Percentiles rank a stretch among this genome's conserved stretches.
phyloP scores from a whole-genome alignment of 1,140 invertebrate genomes.

The Plodia interpunctella region DNA sequence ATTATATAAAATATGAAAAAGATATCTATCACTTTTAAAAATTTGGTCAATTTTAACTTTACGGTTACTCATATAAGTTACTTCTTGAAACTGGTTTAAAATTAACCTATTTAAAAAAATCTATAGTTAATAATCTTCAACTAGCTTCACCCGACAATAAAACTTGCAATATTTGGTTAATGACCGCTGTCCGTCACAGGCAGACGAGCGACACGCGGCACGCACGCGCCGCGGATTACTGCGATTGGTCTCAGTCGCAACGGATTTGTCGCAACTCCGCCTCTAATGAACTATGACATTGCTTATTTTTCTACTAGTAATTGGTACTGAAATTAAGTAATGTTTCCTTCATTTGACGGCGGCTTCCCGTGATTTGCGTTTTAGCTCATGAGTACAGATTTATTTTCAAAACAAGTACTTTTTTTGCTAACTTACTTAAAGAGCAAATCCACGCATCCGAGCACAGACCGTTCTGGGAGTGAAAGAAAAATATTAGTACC shows the following conservation, averaged over 20 bases:
- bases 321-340: constrained; percentile 4
- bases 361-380: not conserved
- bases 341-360: not conserved
- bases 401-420: too few species aligned
- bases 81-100: too few species aligned
- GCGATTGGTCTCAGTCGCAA: constrained; percentile 36
- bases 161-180: not conserved
- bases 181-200: constrained; percentile 27
- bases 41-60: too few species aligned
- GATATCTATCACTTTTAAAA: too few species aligned
- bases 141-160: not conserved
- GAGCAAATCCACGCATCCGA: too few species aligned
- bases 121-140: too few species aligned
- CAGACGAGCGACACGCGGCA: constrained; percentile 27
- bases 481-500: too few species aligned
- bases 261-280: constrained; percentile 25
- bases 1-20: too few species aligned
- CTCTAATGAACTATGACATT: constrained; percentile 39
- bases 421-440: too few species aligned
- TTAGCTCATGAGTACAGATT: not conserved
- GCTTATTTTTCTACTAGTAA: constrained; percentile 24
- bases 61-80: too few species aligned
- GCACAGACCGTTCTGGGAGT: too few species aligned
- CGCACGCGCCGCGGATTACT: constrained; percentile 35
- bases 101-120: too few species aligned